Evolutionary conservation across 2,888 invertebrate species (phyloP).

Genomic region (Ormyrus rosae): DNA sequence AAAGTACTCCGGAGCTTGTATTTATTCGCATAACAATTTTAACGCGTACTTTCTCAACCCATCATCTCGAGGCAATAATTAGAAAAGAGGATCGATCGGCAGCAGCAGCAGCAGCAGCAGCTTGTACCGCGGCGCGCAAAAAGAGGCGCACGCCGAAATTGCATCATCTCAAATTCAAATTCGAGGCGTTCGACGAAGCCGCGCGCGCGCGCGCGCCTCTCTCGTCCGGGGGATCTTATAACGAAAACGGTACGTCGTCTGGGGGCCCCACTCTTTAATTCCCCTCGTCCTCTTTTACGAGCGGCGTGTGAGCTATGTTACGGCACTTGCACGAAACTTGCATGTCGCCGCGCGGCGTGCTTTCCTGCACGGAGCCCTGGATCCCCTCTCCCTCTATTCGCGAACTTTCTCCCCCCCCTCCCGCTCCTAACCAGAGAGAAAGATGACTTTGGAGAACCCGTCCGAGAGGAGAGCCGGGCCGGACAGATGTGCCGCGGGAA

Average conservation of each 20-base stretch:
- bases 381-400: neutral
- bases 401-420: neutral
- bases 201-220: neutral
- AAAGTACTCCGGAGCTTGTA: no score
- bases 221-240: constrained; percentile 14
- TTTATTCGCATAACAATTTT: no score
- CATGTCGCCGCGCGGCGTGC: constrained; percentile 15
- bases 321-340: constrained; percentile 51
- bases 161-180: constrained; percentile 48
- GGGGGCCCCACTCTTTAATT: constrained; percentile 42
- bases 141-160: neutral
- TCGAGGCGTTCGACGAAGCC: neutral
- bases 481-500: no score
- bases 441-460: no score
- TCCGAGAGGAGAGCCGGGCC: no score
- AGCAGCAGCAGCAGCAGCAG: no score
- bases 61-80: no score
- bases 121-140: no score
- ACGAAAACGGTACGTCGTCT: constrained; percentile 40
- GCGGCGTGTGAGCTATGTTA: constrained; percentile 46
- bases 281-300: constrained; percentile 41
- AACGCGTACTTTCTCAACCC: no score
- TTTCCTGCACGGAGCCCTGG: neutral
- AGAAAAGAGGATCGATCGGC: no score
- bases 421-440: neutral